phyloP scores from a whole-genome alignment of 2,797 vertebrate genomes.

The Sebastes flavidus region DNA sequence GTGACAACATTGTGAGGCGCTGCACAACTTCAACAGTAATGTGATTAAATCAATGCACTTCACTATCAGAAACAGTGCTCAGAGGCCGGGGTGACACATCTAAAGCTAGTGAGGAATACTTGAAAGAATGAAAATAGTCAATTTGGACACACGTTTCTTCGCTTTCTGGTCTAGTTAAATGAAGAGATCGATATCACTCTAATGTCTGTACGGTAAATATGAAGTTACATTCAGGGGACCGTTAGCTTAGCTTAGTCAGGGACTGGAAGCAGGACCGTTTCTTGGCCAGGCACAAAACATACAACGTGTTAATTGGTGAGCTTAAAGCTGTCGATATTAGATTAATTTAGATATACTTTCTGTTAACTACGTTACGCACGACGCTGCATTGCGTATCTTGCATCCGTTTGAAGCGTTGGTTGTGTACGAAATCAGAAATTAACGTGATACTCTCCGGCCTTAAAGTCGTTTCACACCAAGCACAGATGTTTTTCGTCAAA shows the following conservation, averaged over 20 bases:
- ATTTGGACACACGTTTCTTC: not conserved
- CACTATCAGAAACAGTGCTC: not conserved
- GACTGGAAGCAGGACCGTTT: not conserved
- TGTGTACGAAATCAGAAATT: too few species aligned
- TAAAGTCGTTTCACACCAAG: too few species aligned
- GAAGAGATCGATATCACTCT: not conserved
- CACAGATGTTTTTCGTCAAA: too few species aligned
- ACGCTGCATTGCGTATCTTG: accelerated
- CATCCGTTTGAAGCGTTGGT: too few species aligned
- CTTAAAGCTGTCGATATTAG: not conserved
- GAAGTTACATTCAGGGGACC: accelerated
- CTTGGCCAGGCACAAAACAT: not conserved
- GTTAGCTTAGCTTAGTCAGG: not conserved
- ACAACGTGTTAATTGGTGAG: not conserved
- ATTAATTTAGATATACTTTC: too few species aligned
- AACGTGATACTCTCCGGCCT: too few species aligned
- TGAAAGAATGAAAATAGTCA: not conserved
- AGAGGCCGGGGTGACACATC: not conserved
- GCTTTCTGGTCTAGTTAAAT: not conserved
- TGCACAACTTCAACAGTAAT: not conserved
- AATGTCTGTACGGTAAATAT: not conserved
- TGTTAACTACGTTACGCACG: too few species aligned
- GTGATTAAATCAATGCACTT: slow-evolving; percentile 36
- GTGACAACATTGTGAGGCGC: slow-evolving; percentile 13
- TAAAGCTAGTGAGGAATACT: not conserved